Evolutionary conservation across 2,113 vertebrate species (phyloP), one percentile per base, ranked within the genome.

Genomic region (Lutjanus erythropterus): DNA sequence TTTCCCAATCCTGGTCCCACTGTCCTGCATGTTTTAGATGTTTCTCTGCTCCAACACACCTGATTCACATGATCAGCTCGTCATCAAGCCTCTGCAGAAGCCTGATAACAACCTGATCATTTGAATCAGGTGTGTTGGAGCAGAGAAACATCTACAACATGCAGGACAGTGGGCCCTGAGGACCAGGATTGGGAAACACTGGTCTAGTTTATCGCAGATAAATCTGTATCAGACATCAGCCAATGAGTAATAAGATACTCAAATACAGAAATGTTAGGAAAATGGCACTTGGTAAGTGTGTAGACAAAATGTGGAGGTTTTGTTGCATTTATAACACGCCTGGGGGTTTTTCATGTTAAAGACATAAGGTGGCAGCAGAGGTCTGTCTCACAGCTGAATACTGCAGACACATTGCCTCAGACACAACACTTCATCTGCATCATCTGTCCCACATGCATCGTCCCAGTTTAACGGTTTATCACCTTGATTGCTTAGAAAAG

Each of bases 351-450:
- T 42, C n/a, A 35, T 19, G 14, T 12, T 67, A 0, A 6, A 21
- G 53, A 27, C 90, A 69, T 16, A 11, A 68, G 90, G 68, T 69
- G 88, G 88, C 90, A 88, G 83, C 71, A 89, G 50, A 89, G 86
- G 53, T 47, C 75, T 7, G 29, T 33, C 14, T 50, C 10, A 27
- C 31, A 44, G 49, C 19, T 11, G 33, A 25, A 25, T 14, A 1
- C 23, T 23, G 19, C 53, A 23, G 25, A 12, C 33, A 16, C 16
- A 6, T 18, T 41, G 3, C 5, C 5, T 12, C 23, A 25, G 1
- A 41, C 15, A 27, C 5, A 11, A 9, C 29, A 4, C 9, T 55
- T 1, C 1, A 29, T 44, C 25, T 21, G 35, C 23, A 31, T 27
- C 37, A 21, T n/a, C 37, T 21, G 1, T 12, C 41, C 35, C 2